These are phyloP conservation scores for Mya arenaria DNA, from an alignment of 1,140 invertebrate species.

Conservation along the genomic window DNA sequence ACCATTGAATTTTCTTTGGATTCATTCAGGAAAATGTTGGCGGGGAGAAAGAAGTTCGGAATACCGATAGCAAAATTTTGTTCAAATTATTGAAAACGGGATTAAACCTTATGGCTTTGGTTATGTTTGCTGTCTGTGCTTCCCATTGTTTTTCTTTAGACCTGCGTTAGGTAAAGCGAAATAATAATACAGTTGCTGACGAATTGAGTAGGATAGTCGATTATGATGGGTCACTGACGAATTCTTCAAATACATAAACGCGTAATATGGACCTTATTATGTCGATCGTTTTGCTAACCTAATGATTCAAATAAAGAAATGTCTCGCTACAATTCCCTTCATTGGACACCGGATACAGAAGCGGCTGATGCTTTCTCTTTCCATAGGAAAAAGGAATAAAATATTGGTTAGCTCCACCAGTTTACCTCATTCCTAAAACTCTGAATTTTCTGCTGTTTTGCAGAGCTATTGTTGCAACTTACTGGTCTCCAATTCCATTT, in stretches of 20 bases:
- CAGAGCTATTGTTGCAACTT: not conserved
- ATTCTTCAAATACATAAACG: slow-evolving; percentile 22
- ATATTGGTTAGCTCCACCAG: slow-evolving; percentile 38
- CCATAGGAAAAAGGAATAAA: slow-evolving; percentile 13
- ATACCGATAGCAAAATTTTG: not conserved
- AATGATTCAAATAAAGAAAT: slow-evolving; percentile 28
- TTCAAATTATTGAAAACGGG: not conserved
- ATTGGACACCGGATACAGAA: slow-evolving; percentile 37
- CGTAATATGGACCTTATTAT: not conserved
- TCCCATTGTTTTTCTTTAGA: not conserved
- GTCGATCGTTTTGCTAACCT: slow-evolving; percentile 38
- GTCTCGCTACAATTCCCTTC: not conserved
- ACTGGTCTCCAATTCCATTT: slow-evolving; percentile 2
- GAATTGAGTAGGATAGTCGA: slow-evolving; percentile 14
- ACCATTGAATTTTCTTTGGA: slow-evolving; percentile 11
- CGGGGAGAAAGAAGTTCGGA: not conserved
- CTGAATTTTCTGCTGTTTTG: not conserved
- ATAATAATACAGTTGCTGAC: not conserved
- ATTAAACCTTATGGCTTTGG: slow-evolving; percentile 18
- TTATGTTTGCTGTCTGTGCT: slow-evolving; percentile 27
- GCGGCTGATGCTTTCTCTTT: slow-evolving; percentile 39
- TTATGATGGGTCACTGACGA: not conserved
- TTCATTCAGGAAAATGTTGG: not conserved
- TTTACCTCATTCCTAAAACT: slow-evolving; percentile 1
- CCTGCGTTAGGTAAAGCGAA: slow-evolving; percentile 27